Base-by-base conservation (phyloP, 2,888 invertebrate genomes). In the Habrosyne pyritoides region DNA sequence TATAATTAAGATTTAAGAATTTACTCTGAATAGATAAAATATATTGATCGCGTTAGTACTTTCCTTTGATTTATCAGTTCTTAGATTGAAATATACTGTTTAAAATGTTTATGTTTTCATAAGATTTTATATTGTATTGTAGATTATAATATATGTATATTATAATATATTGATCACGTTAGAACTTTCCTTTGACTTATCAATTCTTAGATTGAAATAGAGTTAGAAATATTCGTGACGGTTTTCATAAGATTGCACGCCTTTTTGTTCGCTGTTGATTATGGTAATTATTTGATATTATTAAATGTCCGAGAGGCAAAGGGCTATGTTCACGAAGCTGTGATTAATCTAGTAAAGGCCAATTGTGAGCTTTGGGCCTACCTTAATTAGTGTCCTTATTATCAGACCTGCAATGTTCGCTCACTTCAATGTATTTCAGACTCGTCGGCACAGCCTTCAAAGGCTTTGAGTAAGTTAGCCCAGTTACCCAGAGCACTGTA, bases 271-370 rank as follows among this genome's bases (percentile, higher is more conserved):
- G 18, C 14, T 8, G n/a, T n/a, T n/a, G n/a, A 33, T 42, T 42
- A 42, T 18, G 36, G 7, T 42, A 7, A 42, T 18, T 42, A 18
- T 14, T 14, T 18, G 18, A n/a, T n/a, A 8, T 0, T 18, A 24
- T 7, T 24, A 5, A 3, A 24, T 7, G 24, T 24, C 7, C 7
- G 42, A 42, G 42, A 8, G 18, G 42, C 42, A 18, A 42, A 42
- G 12, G 42, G n/a, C 42, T n/a, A 42, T 18, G 42, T 42, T 42
- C 42, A 42, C 42, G 18, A 42, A 8, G 1, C 42, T 42, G 42
- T 42, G 18, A 42, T 42, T 42, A 42, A 42, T 42, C 42, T 42
- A 42, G 42, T 42, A 42, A 42, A 36, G 18, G 42, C 14, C 42
- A 42, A 36, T 12, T 33, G 36, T 14, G 36, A 14, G n/a, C 42